phyloP scores from a whole-genome alignment of 2,113 vertebrate species.

The Menura novaehollandiae region DNA sequence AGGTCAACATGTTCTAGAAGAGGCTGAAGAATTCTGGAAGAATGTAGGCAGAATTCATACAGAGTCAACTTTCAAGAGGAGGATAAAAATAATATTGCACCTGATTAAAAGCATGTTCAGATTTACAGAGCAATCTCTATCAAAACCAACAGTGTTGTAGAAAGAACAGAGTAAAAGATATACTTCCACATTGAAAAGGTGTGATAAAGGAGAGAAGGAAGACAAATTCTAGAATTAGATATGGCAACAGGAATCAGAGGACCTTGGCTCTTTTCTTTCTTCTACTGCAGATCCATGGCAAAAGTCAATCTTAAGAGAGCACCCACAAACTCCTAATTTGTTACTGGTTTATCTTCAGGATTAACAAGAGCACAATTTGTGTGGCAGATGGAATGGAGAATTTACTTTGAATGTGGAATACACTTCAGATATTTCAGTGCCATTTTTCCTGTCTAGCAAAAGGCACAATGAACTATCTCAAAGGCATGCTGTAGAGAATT shows the following conservation, averaged over 20 bases:
- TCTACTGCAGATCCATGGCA: background rate
- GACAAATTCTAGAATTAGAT: background rate
- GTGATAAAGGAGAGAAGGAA: background rate
- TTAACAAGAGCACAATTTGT: background rate
- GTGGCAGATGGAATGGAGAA: background rate
- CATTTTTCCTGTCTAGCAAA: background rate
- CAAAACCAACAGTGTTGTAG: background rate
- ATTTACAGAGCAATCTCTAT: background rate
- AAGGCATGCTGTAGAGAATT: background rate
- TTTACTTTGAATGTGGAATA: background rate
- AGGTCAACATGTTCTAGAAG: slow-evolving; percentile 14
- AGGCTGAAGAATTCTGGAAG: slow-evolving; percentile 8
- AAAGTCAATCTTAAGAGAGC: background rate
- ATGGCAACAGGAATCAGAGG: background rate
- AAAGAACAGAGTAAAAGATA: background rate
- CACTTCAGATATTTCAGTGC: background rate
- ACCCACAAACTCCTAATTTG: background rate
- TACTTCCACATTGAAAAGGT: background rate
- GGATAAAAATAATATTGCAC: slow-evolving; percentile 17
- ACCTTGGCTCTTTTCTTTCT: background rate
- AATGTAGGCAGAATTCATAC: background rate
- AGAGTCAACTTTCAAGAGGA: background rate
- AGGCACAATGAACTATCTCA: background rate
- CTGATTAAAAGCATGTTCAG: background rate
- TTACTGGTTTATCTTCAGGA: background rate